phyloP scores from a whole-genome alignment of 2,888 invertebrate genomes.

The Torymus auratus region DNA sequence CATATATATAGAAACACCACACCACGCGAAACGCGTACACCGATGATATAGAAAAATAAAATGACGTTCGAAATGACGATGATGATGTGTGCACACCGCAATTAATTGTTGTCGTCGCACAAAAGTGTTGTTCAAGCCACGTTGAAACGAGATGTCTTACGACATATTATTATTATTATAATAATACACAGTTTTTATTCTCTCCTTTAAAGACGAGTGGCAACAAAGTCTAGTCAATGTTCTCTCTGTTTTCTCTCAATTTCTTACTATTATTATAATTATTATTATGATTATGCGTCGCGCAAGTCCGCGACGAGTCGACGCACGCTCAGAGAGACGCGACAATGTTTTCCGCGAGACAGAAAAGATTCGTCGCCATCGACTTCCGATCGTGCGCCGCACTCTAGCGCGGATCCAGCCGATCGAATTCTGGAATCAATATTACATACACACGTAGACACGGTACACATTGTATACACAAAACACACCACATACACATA shows the following conservation, averaged over 20 bases:
- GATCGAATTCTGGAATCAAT: too few relatives aligned
- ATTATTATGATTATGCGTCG: too few relatives aligned
- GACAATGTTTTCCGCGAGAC: too few relatives aligned
- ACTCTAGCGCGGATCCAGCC: slow-evolving; percentile 19
- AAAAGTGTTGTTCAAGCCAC: slow-evolving; percentile 22
- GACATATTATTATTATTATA: slow-evolving; percentile 1
- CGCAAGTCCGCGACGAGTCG: too few relatives aligned
- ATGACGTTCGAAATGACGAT: too few relatives aligned
- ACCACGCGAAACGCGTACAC: too few relatives aligned
- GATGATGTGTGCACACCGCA: slow-evolving; percentile 25
- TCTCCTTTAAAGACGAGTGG: slow-evolving; percentile 44
- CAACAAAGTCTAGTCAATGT: slow-evolving; percentile 53
- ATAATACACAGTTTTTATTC: slow-evolving; percentile 35
- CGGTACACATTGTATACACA: slow-evolving; percentile 40
- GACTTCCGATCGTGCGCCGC: not conserved
- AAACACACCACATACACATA: not conserved
- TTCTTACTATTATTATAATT: too few relatives aligned
- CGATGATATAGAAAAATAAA: too few relatives aligned
- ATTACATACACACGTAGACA: not conserved
- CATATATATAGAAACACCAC: too few relatives aligned
- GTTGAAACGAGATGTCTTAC: not conserved
- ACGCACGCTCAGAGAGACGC: too few relatives aligned
- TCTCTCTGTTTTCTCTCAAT: slow-evolving; percentile 16
- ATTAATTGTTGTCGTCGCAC: not conserved
- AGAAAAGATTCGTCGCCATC: too few relatives aligned